Base-by-base conservation (phyloP, 2,113 vertebrate genomes). In the Cavia porcellus region DNA sequence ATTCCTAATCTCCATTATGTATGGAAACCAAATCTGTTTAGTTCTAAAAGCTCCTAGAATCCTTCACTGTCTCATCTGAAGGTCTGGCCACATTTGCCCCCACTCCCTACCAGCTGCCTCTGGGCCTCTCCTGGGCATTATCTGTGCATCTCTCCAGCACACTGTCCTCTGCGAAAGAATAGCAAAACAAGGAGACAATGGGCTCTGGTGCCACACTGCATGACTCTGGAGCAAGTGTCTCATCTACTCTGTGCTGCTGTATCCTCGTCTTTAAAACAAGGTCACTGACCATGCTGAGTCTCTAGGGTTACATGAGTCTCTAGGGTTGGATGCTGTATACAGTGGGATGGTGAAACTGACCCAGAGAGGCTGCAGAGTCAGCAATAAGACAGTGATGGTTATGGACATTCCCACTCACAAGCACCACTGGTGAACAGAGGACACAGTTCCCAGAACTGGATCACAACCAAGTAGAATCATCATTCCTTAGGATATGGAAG, bases 311-410 rank as follows among this genome's bases (percentile, higher is more conserved):
- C 47, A 8, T 14, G 6, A 77, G 4, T 32, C 42, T 74, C 15
- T 11, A 45, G 5, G n/a, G 38, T 45, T 52, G 59, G 19, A 50
- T 30, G 12, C 50, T 14, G 5, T 28, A 35, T 20, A 35, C 28
- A 17, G 5, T 12, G 15, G 25, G 22, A 47, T 3, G 1, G 70
- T 19, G 15, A 47, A 47, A 17, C 4, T 7, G 42, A 28, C 15
- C 30, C 47, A 10, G 1, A 0, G n/a, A 8, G 5, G 13, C 30
- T 7, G 17, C 4, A 5, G 14, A 5, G 0, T 10, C 5, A 32
- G 57, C 15, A 30, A 30, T 19, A 7, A 0, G 24, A 28, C 20
- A 50, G 62, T 7, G 2, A 25, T 19, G 1, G 42, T 1, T 15
- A 74, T 1, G 8, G 8, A 45, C 80, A 35, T 12, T 52, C 52